phyloP scores from a whole-genome alignment of 2,797 vertebrate genomes.

The Gambusia yucatana region DNA sequence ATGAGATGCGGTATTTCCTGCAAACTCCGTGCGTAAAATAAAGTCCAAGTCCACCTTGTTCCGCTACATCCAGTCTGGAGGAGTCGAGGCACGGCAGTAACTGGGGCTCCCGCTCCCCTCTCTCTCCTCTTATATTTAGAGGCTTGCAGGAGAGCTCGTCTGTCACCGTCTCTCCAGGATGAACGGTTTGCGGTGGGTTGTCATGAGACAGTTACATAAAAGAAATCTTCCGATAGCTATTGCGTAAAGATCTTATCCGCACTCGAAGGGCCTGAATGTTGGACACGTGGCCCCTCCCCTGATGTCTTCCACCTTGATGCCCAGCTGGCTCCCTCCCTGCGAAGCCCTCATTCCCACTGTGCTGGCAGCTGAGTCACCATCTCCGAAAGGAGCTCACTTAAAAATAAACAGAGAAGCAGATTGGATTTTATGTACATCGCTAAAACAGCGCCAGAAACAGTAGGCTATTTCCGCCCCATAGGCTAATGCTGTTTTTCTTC shows the following conservation, averaged over 20 bases:
- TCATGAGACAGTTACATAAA: constrained; percentile 81
- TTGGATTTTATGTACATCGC: background rate
- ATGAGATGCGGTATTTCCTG: constrained; percentile 44
- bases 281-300: constrained; percentile 31
- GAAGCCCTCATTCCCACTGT: constrained; percentile 28
- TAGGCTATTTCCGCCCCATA: background rate
- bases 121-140: constrained; percentile 81
- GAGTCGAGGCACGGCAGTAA: constrained; percentile 57
- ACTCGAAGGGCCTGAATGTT: constrained; percentile 27
- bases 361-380: constrained; percentile 44
- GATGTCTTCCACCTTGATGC: constrained; percentile 28
- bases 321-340: constrained; percentile 39
- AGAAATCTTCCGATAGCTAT: constrained; percentile 64
- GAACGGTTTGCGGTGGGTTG: constrained; percentile 65
- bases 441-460: background rate
- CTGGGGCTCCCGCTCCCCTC: constrained; percentile 40
- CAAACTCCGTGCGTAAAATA: constrained; percentile 54
- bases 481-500: background rate
- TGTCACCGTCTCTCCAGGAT: constrained; percentile 70
- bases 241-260: constrained; percentile 73
- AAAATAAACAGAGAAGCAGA: background rate
- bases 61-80: constrained; percentile 67
- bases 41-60: constrained; percentile 69
- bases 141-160: constrained; percentile 73
- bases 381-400: constrained; percentile 38